Evolutionary conservation across 2,797 vertebrate genomes (phyloP).

Genomic region (Pterois miles): DNA sequence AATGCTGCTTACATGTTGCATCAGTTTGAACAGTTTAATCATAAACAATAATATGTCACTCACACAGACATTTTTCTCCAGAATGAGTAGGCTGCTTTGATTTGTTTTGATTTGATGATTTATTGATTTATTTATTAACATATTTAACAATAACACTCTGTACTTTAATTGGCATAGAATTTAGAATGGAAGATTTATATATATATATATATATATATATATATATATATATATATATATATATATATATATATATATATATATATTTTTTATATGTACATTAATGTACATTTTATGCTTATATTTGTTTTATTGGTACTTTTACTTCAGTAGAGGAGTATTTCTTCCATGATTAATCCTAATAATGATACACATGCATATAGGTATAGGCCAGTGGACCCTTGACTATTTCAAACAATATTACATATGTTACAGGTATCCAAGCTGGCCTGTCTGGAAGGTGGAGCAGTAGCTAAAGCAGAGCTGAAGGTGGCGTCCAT

Average conservation of each 20-base stretch:
- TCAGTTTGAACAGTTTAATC: not conserved
- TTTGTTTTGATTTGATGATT: not conserved
- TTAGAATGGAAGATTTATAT: not conserved
- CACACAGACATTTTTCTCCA: not conserved
- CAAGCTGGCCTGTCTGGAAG: slow-evolving; percentile 68
- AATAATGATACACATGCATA: not conserved
- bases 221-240: no score
- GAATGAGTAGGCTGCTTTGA: not conserved
- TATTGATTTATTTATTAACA: not conserved
- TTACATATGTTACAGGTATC: slow-evolving; percentile 67
- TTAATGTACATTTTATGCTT: not conserved
- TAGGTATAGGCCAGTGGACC: rapidly evolving
- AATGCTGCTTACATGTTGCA: not conserved
- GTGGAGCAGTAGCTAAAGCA: slow-evolving; percentile 73
- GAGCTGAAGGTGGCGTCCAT: slow-evolving; percentile 71
- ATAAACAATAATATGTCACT: not conserved
- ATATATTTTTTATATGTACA: no score
- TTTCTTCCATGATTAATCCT: not conserved
- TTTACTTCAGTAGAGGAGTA: not conserved
- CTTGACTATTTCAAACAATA: not conserved
- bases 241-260: no score
- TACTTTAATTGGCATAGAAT: not conserved
- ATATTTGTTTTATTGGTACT: not conserved
- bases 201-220: no score
- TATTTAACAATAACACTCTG: not conserved